These are phyloP conservation scores for Bhutanitis thaidina DNA, from an alignment of 2,888 invertebrate genomes.

Conservation along the genomic window DNA sequence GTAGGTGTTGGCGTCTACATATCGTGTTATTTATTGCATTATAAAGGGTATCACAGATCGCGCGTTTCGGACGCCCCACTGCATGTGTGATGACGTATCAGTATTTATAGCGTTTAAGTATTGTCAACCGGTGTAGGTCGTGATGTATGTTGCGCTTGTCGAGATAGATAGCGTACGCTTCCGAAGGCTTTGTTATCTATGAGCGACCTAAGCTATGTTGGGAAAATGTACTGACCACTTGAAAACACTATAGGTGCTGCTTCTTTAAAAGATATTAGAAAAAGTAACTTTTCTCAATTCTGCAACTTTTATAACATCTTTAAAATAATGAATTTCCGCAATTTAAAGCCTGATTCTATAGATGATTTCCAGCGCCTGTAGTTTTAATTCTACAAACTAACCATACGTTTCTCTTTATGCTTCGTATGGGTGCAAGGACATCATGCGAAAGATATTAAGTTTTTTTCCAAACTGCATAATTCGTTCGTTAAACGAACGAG, in stretches of 20 bases:
- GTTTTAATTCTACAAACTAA: too few species aligned
- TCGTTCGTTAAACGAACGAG: background rate
- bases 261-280: too few species aligned
- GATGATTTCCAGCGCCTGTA: too few species aligned
- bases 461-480: conserved; percentile 1
- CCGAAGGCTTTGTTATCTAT: conserved; percentile 19
- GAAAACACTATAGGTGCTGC: background rate
- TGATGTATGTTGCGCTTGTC: conserved; percentile 51
- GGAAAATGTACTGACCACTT: conserved; percentile 3
- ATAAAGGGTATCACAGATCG: conserved; percentile 52
- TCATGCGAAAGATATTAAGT: background rate
- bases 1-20: conserved; percentile 55
- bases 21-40: conserved; percentile 61
- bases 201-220: conserved; percentile 1
- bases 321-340: too few species aligned
- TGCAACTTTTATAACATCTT: too few species aligned
- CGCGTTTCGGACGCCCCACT: conserved; percentile 44
- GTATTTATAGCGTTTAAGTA: conserved; percentile 55
- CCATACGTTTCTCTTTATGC: background rate
- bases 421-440: background rate
- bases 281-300: too few species aligned
- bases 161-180: conserved; percentile 41
- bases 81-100: conserved; percentile 59
- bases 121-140: conserved; percentile 51
- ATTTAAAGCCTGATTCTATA: too few species aligned